Conservation (phyloP, 2,888 invertebrate genomes). For the Pollenia griseotomentosa region DNA sequence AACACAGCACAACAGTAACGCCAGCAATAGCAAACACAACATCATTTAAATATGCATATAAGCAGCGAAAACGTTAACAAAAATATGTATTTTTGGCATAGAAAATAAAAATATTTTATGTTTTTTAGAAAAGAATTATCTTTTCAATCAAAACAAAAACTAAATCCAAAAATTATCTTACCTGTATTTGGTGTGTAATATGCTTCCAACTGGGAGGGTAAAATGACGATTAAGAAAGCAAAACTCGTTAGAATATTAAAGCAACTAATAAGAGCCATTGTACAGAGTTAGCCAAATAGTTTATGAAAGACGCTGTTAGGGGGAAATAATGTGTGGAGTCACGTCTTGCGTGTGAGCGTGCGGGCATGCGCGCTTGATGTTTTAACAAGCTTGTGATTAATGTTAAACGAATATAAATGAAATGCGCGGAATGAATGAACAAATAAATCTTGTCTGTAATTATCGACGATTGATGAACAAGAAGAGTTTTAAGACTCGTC, state of each 20-base stretch:
- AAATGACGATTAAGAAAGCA: constrained; percentile 76
- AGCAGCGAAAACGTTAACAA: constrained; percentile 4
- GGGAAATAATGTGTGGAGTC: not conserved
- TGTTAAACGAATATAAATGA: constrained; percentile 48
- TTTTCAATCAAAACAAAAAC: not conserved
- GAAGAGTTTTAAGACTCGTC: not conserved
- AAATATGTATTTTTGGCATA: not conserved
- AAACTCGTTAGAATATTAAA: constrained; percentile 75
- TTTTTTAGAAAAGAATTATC: not conserved
- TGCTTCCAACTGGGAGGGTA: constrained; percentile 81
- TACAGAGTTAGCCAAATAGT: constrained; percentile 7
- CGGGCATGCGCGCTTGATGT: constrained; percentile 40
- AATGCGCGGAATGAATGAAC: constrained; percentile 11
- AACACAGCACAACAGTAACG: constrained; percentile 6
- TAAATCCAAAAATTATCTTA: constrained; percentile 73
- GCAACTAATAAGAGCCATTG: constrained; percentile 68
- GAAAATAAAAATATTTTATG: not conserved
- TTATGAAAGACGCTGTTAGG: not conserved
- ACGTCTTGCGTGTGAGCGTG: constrained; percentile 46
- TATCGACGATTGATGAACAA: constrained; percentile 4
- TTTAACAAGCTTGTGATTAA: constrained; percentile 64
- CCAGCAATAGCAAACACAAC: not conserved
- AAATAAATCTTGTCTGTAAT: constrained; percentile 35
- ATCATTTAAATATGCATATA: constrained; percentile 28
- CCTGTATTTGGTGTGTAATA: constrained; percentile 81